Percentiles rank a stretch among this genome's conserved stretches.
Evolutionary conservation across 2,113 vertebrate genomes (phyloP).

Genomic region (Suricata suricatta): DNA sequence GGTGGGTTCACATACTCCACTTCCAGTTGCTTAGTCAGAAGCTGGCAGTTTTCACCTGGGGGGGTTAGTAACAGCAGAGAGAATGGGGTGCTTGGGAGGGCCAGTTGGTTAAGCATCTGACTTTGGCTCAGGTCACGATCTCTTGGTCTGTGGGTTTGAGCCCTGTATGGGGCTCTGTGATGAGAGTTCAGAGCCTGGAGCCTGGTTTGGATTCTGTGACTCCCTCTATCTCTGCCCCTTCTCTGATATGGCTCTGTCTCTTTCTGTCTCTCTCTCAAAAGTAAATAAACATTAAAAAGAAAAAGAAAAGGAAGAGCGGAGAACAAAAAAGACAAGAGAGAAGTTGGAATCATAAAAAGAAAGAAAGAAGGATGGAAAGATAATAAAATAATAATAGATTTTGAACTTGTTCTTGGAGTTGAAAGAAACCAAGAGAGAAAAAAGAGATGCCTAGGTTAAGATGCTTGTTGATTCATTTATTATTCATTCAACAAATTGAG

Average conservation of each 20-base stretch:
- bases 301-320: background rate
- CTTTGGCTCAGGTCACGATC: too few species aligned
- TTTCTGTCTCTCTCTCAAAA: too few species aligned
- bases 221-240: too few species aligned
- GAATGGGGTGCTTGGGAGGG: background rate
- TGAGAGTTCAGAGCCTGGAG: too few species aligned
- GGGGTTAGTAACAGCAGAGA: background rate
- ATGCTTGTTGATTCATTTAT: background rate
- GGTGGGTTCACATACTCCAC: background rate
- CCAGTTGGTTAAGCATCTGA: too few species aligned
- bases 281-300: background rate
- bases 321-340: background rate
- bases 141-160: too few species aligned
- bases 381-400: background rate
- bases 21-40: background rate
- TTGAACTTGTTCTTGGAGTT: slow-evolving; percentile 1
- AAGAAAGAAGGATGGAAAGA: background rate
- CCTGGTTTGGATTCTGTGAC: too few species aligned
- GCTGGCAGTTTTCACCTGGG: background rate
- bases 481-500: background rate
- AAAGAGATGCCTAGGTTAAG: background rate
- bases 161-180: too few species aligned
- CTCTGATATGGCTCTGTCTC: too few species aligned
- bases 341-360: background rate
- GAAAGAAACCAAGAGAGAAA: background rate